phyloP scores from a whole-genome alignment of 2,113 vertebrate species.

The Limnothrissa miodon region DNA sequence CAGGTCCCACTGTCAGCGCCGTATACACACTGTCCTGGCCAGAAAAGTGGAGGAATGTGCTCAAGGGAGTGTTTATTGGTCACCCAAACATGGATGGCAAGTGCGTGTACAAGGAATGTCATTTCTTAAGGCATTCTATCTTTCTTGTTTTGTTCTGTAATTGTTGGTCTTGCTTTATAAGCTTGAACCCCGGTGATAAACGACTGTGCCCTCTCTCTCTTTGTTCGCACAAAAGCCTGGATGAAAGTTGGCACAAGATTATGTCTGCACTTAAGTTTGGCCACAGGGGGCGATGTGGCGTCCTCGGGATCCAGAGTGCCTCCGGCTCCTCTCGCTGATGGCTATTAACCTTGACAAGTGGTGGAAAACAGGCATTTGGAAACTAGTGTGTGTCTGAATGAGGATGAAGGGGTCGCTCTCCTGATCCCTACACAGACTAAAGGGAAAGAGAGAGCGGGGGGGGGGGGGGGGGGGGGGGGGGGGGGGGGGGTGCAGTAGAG shows the following conservation, averaged over 20 bases:
- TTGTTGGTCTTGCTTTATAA: neutral
- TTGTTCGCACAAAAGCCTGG: neutral
- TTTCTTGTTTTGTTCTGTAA: neutral
- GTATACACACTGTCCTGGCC: neutral
- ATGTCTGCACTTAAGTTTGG: neutral
- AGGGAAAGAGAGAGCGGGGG: neutral
- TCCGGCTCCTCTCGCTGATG: neutral
- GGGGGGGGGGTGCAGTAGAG: conserved; percentile 34
- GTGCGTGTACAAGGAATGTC: conserved; percentile 4
- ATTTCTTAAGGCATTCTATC: neutral
- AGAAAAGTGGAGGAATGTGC: neutral
- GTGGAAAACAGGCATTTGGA: conserved; percentile 2
- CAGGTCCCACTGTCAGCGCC: neutral
- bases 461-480: neutral
- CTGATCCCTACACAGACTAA: neutral
- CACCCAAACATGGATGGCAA: conserved; percentile 8
- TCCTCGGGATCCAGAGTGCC: neutral
- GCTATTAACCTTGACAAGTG: conserved; percentile 6
- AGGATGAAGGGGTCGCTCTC: neutral
- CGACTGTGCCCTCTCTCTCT: neutral
- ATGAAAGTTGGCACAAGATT: conserved; percentile 3
- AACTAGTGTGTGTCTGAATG: neutral
- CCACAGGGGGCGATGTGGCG: conserved; percentile 3
- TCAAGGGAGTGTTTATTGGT: neutral
- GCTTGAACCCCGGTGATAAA: neutral